A percentile compares a stretch with the other conserved stretches of the same genome.
Evolutionary conservation across 2,113 vertebrate species (phyloP).

Genomic region (Caracal caracal): DNA sequence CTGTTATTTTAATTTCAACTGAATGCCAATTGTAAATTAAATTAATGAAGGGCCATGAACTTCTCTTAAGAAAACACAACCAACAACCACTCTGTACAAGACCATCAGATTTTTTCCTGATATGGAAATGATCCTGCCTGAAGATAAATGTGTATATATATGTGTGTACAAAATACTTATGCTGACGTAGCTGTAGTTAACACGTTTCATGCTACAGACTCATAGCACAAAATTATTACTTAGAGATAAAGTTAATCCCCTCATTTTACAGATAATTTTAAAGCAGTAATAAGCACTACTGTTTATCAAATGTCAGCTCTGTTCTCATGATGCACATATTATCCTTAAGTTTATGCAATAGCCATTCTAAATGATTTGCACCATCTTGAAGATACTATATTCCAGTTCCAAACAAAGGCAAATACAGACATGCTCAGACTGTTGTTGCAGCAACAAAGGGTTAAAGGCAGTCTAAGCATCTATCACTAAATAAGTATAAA

Average conservation of each 20-base stretch:
- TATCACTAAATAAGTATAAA: background rate
- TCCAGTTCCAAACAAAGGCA: background rate
- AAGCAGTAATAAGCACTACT: background rate
- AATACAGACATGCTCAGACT: background rate
- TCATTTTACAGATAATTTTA: slow-evolving; percentile 24
- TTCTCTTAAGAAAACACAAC: background rate
- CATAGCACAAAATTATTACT: background rate
- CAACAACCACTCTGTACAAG: background rate
- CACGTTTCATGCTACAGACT: background rate
- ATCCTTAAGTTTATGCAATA: background rate
- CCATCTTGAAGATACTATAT: background rate
- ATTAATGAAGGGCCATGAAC: background rate
- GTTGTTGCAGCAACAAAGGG: background rate
- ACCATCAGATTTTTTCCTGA: background rate
- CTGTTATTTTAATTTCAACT: slow-evolving; percentile 14
- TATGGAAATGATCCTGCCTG: background rate
- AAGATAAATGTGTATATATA: background rate
- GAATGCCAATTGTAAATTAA: background rate
- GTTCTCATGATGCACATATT: background rate
- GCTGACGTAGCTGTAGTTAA: background rate
- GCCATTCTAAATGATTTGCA: background rate
- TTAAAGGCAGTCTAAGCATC: background rate
- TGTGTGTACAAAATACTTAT: background rate
- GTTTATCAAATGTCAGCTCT: background rate
- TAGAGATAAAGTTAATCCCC: background rate